Base-by-base conservation (phyloP, 2,888 invertebrate genomes). In the Automeris io region DNA sequence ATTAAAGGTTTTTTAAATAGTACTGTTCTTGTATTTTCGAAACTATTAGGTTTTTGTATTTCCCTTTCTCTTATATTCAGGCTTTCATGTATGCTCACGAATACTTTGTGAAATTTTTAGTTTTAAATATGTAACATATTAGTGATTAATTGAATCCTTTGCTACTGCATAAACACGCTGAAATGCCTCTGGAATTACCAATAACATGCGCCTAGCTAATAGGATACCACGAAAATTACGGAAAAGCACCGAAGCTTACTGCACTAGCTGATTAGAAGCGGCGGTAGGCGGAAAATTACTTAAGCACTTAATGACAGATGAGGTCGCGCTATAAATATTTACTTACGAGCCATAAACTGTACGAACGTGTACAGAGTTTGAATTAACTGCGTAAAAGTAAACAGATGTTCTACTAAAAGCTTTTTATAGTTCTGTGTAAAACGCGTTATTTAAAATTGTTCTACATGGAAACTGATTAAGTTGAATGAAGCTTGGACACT, bases 151-250 rank as follows among this genome's bases (percentile, higher is more conserved):
- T n/a, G n/a, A n/a, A n/a, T n/a, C n/a, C n/a, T n/a, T n/a, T n/a
- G n/a, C n/a, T n/a, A n/a, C n/a, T n/a, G n/a, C n/a, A n/a, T n/a
- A n/a, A n/a, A n/a, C n/a, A n/a, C 46, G 51, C 56, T 54, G 58
- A 60, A 65, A 72, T 74, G 76, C 72, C 74, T 67, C 57, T 61
- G 59, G 69, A 73, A 61, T 57, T 62, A 62, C 70, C 69, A 70
- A 80, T 80, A 76, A 77, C 70, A 74, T 68, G 70, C 62, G 72
- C 68, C 70, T 68, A 65, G 70, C 75, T 81, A 80, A 77, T 77
- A 72, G 73, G 71, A 72, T 74, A 75, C 70, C 77, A 65, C 69
- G 70, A 70, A 79, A 81, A 80, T 81, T 80, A 78, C 74, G 73
- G 59, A 55, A 74, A 74, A 74, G 64, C 71, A 69, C 53, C 70